Conservation (phyloP, 2,888 invertebrate species). For the Mystacides longicornis region DNA sequence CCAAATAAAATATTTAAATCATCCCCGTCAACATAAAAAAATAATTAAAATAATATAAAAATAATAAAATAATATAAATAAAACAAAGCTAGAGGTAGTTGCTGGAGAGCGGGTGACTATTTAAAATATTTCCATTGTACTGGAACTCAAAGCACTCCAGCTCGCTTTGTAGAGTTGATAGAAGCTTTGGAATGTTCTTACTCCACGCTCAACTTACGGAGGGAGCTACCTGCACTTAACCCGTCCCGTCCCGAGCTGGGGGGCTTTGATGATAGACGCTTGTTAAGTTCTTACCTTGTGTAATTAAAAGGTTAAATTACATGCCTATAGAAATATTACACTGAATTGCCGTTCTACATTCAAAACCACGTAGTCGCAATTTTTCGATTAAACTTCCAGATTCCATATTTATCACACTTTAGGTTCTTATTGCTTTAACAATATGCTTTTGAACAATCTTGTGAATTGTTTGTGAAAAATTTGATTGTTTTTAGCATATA, state of each 20-base stretch:
- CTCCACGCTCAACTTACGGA: constrained; percentile 1
- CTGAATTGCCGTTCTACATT: not conserved
- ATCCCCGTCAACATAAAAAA: no score
- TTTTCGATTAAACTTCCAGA: no score
- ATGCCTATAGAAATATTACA: constrained; percentile 5
- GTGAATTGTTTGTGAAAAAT: no score
- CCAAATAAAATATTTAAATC: no score
- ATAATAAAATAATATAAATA: constrained; percentile 8
- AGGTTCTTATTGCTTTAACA: no score
- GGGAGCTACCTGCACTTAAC: constrained; percentile 1
- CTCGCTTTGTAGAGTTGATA: constrained; percentile 13
- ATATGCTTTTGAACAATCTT: no score
- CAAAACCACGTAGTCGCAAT: not conserved
- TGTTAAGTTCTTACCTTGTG: constrained; percentile 21
- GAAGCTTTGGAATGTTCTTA: constrained; percentile 13
- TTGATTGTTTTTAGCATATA: no score
- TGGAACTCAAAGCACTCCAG: constrained; percentile 16
- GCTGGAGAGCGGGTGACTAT: constrained; percentile 3
- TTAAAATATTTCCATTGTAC: constrained; percentile 14
- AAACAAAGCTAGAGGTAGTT: not conserved
- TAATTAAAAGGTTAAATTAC: constrained; percentile 23
- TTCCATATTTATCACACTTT: no score
- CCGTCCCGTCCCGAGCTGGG: constrained; percentile 6
- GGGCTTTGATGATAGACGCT: constrained; percentile 16
- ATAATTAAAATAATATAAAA: not conserved